These are phyloP conservation scores for Lonchura striata DNA, from an alignment of 2,113 vertebrate species.

Conservation along the genomic window DNA sequence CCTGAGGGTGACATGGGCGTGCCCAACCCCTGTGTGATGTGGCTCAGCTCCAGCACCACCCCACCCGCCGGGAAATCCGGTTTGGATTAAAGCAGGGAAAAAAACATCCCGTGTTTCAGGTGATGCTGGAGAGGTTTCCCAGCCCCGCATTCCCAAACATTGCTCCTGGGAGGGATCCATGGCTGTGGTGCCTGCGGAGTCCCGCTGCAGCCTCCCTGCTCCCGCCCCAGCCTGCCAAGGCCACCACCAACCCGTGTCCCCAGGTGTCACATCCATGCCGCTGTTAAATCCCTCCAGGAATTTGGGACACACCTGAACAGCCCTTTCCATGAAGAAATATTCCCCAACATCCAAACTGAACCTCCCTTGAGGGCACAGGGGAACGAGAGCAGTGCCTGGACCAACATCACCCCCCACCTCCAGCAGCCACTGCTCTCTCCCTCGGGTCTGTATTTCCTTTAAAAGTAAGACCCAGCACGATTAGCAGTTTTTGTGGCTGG, in stretches of 20 bases:
- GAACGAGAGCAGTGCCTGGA: rapidly evolving
- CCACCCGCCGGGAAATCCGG: rapidly evolving
- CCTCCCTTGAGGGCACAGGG: rapidly evolving
- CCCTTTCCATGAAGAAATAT: neutral
- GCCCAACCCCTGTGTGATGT: rapidly evolving
- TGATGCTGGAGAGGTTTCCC: neutral
- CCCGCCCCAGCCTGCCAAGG: neutral
- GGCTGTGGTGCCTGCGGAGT: rapidly evolving
- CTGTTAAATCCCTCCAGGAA: neutral
- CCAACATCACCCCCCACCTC: too few species aligned
- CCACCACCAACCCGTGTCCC: neutral
- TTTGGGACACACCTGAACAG: neutral
- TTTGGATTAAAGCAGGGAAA: neutral
- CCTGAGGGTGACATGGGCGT: neutral
- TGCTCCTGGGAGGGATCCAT: rapidly evolving
- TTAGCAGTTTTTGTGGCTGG: neutral
- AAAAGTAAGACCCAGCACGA: neutral
- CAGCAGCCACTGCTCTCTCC: neutral
- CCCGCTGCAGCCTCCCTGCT: neutral
- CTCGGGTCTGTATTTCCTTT: neutral
- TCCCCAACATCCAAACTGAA: neutral
- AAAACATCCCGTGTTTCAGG: neutral
- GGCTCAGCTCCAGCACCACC: neutral
- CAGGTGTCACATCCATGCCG: rapidly evolving
- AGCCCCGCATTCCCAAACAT: rapidly evolving